These are phyloP conservation scores for Eidolon dupreanum DNA, from an alignment of 2,797 vertebrate species.

Conservation along the genomic window DNA sequence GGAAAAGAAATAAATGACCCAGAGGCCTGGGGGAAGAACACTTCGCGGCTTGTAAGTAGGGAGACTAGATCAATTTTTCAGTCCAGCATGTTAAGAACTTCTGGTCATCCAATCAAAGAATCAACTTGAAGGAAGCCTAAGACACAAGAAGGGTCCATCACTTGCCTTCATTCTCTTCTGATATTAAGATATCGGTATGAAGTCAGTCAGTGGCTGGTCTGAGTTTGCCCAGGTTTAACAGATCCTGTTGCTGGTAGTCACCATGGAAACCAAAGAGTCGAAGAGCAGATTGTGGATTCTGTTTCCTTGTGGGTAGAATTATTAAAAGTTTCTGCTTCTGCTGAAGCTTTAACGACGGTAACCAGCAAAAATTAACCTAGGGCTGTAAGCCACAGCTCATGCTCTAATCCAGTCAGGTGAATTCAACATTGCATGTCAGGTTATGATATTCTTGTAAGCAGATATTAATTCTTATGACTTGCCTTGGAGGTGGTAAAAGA, in stretches of 20 bases:
- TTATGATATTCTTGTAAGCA: background rate
- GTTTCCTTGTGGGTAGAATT: background rate
- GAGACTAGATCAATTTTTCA: background rate
- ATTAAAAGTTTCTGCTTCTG: background rate
- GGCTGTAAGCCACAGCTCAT: background rate
- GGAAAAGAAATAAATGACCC: background rate
- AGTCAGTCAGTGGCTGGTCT: background rate
- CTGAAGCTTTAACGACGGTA: slow-evolving; percentile 16
- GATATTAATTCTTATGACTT: background rate
- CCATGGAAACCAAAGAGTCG: background rate
- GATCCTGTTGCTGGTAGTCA: background rate
- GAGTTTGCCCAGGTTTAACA: background rate
- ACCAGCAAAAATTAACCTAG: background rate
- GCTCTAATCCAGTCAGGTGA: background rate
- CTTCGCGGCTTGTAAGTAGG: background rate
- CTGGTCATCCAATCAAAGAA: background rate
- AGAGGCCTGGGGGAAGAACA: background rate
- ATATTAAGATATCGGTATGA: background rate
- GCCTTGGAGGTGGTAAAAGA: background rate
- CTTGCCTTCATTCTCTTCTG: background rate
- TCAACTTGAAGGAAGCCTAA: background rate
- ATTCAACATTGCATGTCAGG: background rate
- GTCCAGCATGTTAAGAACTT: background rate
- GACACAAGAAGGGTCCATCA: background rate
- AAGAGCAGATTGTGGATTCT: background rate